phyloP scores from a whole-genome alignment of 2,888 invertebrate genomes.

The Drosophila colorata region DNA sequence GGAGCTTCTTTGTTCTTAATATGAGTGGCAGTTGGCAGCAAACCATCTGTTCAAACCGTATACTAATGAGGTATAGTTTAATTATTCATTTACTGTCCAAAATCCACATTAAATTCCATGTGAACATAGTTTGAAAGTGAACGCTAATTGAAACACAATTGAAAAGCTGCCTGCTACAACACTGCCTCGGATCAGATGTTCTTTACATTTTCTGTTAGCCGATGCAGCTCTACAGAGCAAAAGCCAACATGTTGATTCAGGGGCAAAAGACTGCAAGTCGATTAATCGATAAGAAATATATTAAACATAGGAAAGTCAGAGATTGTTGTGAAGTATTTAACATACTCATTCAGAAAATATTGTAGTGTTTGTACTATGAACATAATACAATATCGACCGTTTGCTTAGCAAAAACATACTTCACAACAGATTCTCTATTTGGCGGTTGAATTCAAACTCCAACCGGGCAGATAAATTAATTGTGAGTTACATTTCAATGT shows the following conservation, averaged over 20 bases:
- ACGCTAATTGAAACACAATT: conserved; percentile 6
- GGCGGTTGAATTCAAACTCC: too few species aligned
- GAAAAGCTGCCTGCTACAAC: conserved; percentile 14
- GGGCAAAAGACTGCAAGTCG: neutral
- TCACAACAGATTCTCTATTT: too few species aligned
- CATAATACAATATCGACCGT: too few species aligned
- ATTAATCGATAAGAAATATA: neutral
- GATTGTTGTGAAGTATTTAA: too few species aligned
- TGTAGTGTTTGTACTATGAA: too few species aligned
- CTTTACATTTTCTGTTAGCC: conserved; percentile 11
- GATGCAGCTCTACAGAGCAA: neutral
- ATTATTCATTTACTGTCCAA: neutral
- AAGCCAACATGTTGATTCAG: neutral
- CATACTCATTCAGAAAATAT: too few species aligned
- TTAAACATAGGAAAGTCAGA: too few species aligned
- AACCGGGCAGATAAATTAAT: too few species aligned
- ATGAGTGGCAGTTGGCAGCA: neutral
- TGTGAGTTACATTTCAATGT: too few species aligned
- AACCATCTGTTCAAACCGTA: neutral
- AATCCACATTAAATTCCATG: conserved; percentile 1
- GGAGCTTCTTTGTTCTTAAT: neutral
- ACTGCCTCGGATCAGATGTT: conserved; percentile 31
- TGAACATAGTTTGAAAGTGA: conserved; percentile 11
- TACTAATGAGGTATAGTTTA: neutral
- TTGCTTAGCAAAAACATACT: too few species aligned